These are phyloP conservation scores for Phasianus colchicus DNA, from an alignment of 2,113 vertebrate species.

Conservation along the genomic window DNA sequence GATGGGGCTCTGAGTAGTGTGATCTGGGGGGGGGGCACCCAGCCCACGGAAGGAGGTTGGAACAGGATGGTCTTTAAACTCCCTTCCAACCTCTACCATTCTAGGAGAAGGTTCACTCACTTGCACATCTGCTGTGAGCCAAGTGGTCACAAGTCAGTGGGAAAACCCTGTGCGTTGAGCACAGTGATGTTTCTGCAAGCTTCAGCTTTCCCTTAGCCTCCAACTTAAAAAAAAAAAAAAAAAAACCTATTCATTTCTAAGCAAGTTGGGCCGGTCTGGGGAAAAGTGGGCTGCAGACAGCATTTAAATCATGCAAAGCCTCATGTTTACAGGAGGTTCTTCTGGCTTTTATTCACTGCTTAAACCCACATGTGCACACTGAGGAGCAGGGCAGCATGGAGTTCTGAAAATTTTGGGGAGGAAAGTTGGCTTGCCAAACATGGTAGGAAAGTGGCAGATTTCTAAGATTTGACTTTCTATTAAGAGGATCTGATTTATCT, in stretches of 20 bases:
- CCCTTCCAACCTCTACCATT: no score
- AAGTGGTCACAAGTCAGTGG: background rate
- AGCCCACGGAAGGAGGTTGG: no score
- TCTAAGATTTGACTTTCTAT: background rate
- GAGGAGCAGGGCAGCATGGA: background rate
- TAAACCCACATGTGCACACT: rapidly evolving
- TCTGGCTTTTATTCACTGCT: background rate
- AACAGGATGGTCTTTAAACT: no score
- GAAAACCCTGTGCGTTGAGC: background rate
- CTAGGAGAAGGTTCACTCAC: background rate
- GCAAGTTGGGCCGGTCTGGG: background rate
- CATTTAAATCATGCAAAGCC: background rate
- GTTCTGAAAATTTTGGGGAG: background rate
- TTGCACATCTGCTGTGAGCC: background rate
- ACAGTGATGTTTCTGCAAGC: background rate
- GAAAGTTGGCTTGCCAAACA: background rate
- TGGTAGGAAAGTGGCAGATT: background rate
- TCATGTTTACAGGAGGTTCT: background rate
- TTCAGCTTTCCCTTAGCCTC: background rate
- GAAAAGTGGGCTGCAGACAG: background rate
- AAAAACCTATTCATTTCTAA: background rate
- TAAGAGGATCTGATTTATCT: background rate
- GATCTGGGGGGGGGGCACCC: no score
- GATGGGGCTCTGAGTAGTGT: no score
- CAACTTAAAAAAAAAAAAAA: background rate